phyloP scores from a whole-genome alignment of 2,797 vertebrate species.

The Trematomus bernacchii region DNA sequence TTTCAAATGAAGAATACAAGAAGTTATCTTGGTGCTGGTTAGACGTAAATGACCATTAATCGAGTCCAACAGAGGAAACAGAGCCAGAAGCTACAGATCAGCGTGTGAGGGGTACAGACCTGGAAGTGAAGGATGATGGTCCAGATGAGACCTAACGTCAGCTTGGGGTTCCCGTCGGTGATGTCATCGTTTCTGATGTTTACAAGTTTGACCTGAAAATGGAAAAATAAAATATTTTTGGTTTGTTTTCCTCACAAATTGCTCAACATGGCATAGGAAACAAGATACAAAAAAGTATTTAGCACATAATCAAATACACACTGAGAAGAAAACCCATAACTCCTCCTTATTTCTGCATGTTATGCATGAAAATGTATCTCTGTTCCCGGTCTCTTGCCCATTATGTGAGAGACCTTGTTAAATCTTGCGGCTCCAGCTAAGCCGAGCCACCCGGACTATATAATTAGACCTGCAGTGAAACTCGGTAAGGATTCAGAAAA shows the following conservation, averaged over 20 bases:
- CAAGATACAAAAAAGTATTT: neutral
- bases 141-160: slow-evolving; percentile 98
- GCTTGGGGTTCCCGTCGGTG: slow-evolving; percentile 97
- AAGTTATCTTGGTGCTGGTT: neutral
- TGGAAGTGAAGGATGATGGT: slow-evolving; percentile 99
- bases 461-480: slow-evolving; percentile 47
- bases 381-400: neutral
- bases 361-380: neutral
- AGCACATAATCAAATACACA: neutral
- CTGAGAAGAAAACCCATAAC: neutral
- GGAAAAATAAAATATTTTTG: neutral
- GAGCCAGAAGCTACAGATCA: neutral
- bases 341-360: neutral
- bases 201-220: slow-evolving; percentile 94
- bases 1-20: neutral
- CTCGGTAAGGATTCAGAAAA: slow-evolving; percentile 9
- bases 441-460: neutral
- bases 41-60: neutral
- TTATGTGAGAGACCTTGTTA: slow-evolving; percentile 31
- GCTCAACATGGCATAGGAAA: neutral
- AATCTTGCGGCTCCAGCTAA: slow-evolving; percentile 2
- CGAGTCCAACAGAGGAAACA: neutral
- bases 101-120: slow-evolving; percentile 78
- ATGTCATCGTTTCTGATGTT: slow-evolving; percentile 99
- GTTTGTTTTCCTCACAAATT: neutral